Conservation (phyloP, 2,888 invertebrate species). For the Macrosoma leucophasiata region DNA sequence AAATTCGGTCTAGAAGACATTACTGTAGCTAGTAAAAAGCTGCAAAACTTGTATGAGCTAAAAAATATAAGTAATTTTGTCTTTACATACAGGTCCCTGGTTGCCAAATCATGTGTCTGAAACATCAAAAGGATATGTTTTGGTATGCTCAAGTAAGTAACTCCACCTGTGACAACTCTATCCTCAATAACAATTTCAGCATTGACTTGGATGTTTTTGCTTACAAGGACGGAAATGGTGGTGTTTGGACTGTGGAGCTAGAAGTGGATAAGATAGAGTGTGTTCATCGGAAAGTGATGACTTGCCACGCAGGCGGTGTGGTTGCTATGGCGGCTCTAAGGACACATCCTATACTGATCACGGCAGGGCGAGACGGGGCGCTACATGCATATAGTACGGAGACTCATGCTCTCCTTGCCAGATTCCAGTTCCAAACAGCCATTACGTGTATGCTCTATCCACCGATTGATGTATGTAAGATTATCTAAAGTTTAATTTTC, state of each 20-base stretch:
- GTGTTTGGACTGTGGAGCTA: constrained; percentile 75
- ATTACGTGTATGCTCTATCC: constrained; percentile 82
- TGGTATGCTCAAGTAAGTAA: constrained; percentile 87
- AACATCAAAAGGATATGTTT: constrained; percentile 60
- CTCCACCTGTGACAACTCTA: too few relatives aligned
- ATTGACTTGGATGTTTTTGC: too few relatives aligned
- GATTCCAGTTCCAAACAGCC: constrained; percentile 69
- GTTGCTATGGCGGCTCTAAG: constrained; percentile 82
- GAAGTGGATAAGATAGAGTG: constrained; percentile 64
- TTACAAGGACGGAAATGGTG: constrained; percentile 88
- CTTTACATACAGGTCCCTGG: constrained; percentile 53
- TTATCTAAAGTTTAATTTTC: too few relatives aligned
- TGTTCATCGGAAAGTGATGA: constrained; percentile 67
- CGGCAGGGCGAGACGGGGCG: constrained; percentile 83
- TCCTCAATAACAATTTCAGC: too few relatives aligned
- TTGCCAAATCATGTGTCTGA: constrained; percentile 64
- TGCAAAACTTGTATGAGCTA: too few relatives aligned
- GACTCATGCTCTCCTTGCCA: constrained; percentile 73
- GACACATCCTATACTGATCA: constrained; percentile 80
- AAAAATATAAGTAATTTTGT: too few relatives aligned
- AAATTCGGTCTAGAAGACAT: too few relatives aligned
- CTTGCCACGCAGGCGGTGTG: constrained; percentile 86
- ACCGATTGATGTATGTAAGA: constrained; percentile 79
- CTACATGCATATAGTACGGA: constrained; percentile 84
- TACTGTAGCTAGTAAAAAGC: too few relatives aligned